Percentiles rank a stretch among this genome's conserved stretches.
phyloP scores from a whole-genome alignment of 2,797 vertebrate genomes.

The Fundulus diaphanus region DNA sequence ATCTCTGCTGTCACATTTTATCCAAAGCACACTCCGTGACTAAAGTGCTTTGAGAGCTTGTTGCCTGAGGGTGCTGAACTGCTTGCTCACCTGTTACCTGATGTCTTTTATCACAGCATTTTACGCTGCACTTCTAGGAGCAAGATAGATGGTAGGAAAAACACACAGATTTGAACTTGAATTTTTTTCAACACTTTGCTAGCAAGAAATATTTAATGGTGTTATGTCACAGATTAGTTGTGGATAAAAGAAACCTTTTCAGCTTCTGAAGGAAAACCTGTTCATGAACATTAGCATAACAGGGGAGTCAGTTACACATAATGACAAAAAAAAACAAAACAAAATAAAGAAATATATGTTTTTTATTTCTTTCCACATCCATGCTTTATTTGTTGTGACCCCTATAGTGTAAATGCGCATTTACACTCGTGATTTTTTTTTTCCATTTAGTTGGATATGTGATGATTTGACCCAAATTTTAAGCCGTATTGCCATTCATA shows the following conservation, averaged over 20 bases:
- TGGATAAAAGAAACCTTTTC: not conserved
- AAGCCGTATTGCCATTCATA: not conserved
- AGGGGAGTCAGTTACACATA: not conserved
- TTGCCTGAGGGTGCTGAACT: slow-evolving; percentile 32
- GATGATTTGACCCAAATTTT: not conserved
- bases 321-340: not conserved
- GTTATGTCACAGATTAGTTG: not conserved
- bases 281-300: not conserved
- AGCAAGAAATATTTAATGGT: not conserved
- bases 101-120: slow-evolving; percentile 15
- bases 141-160: slow-evolving; percentile 25
- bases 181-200: slow-evolving; percentile 20
- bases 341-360: not conserved
- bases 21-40: slow-evolving; percentile 5
- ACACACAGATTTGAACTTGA: slow-evolving; percentile 27
- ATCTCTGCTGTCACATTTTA: slow-evolving; percentile 3
- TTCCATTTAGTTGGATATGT: not conserved
- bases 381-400: not conserved
- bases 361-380: not conserved
- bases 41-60: slow-evolving; percentile 32
- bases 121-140: not conserved
- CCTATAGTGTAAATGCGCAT: not conserved
- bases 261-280: not conserved
- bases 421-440: not conserved
- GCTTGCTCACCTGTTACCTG: slow-evolving; percentile 51